Conservation (phyloP, 1,140 invertebrate species). For the Panulirus ornatus region DNA sequence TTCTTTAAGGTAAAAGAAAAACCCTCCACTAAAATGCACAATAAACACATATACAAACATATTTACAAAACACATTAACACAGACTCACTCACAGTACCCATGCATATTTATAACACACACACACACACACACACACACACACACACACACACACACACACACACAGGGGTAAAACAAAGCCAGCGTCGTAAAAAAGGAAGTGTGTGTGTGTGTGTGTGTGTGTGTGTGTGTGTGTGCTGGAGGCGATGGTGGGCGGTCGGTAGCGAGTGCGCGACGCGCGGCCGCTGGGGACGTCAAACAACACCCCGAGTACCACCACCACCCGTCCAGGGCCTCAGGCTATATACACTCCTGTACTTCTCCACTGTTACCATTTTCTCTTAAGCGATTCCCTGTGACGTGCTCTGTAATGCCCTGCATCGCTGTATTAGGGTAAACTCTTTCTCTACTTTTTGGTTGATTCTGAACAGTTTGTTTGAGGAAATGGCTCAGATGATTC, state of each 20-base stretch:
- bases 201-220: constrained; percentile 20
- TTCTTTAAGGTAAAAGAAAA: no score
- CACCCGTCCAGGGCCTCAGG: no score
- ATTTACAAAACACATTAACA: neutral
- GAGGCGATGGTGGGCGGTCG: constrained; percentile 13
- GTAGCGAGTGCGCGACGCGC: constrained; percentile 13
- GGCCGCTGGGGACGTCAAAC: neutral
- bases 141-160: neutral
- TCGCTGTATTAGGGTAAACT: no score
- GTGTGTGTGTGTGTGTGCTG: neutral
- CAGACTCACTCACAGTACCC: neutral
- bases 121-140: neutral
- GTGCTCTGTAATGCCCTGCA: no score
- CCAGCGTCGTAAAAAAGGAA: neutral
- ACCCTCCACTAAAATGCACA: neutral
- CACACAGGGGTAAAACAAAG: neutral
- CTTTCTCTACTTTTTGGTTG: no score
- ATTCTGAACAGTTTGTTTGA: no score
- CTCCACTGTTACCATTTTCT: no score
- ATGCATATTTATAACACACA: no score
- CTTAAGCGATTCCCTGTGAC: no score
- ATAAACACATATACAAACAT: neutral
- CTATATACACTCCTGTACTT: no score
- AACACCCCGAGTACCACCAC: neutral
- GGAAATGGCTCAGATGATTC: no score